Conservation (phyloP, 2,113 vertebrate species). For the Abramis brama region DNA sequence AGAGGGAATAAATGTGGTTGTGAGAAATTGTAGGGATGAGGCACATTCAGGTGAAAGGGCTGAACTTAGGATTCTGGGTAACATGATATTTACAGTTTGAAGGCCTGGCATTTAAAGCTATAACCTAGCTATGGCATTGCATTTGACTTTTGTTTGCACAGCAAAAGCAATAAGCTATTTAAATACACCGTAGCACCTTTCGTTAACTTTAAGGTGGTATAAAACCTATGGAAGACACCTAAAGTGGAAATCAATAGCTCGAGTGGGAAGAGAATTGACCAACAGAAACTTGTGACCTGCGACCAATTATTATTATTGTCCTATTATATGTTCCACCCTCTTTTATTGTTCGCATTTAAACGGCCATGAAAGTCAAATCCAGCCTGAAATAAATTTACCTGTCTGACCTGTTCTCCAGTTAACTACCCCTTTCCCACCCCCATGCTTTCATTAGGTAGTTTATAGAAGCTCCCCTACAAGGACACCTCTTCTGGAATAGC, state of each 20-base stretch:
- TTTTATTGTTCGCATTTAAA: background rate
- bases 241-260: background rate
- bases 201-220: no score
- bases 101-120: background rate
- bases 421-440: background rate
- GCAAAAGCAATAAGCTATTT: background rate
- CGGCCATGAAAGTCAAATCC: background rate
- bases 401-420: slow-evolving; percentile 34
- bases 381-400: slow-evolving; percentile 39
- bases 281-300: background rate
- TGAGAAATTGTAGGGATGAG: background rate
- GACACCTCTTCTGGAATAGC: slow-evolving; percentile 70
- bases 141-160: background rate
- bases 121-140: background rate
- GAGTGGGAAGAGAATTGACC: background rate
- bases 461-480: slow-evolving; percentile 73
- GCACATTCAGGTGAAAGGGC: slow-evolving; percentile 11
- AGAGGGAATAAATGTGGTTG: background rate
- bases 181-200: background rate
- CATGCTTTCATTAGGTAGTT: slow-evolving; percentile 55
- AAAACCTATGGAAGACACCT: background rate
- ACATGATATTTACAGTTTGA: slow-evolving; percentile 15
- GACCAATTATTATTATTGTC: background rate
- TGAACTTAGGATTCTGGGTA: slow-evolving; percentile 6
- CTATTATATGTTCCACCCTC: background rate